Evolutionary conservation across 2,797 vertebrate genomes (phyloP).

Genomic region (Parauchenoglanis ngamensis): DNA sequence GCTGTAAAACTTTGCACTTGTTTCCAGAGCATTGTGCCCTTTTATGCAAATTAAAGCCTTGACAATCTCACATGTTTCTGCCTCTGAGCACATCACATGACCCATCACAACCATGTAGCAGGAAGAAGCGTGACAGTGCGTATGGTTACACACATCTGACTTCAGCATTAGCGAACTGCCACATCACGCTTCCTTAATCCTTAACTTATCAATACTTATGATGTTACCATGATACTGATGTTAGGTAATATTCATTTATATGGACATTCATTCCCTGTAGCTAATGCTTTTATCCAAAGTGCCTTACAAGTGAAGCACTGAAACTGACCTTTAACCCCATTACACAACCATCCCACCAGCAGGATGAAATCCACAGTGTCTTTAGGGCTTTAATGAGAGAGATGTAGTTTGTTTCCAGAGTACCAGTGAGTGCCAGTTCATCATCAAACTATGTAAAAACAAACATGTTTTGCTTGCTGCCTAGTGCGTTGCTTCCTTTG

Average conservation of each 20-base stretch:
- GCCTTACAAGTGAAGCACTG: not conserved
- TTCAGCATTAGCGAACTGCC: too few species aligned
- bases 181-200: not conserved
- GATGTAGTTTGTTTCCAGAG: not conserved
- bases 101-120: not conserved
- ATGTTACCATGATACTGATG: not conserved
- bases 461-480: not conserved
- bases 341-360: conserved; percentile 5
- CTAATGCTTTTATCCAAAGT: conserved; percentile 1
- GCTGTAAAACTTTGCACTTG: conserved; percentile 29
- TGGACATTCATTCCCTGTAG: not conserved
- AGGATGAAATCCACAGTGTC: not conserved
- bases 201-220: not conserved
- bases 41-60: not conserved
- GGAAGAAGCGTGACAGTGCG: not conserved
- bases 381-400: conserved; percentile 6
- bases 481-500: not conserved
- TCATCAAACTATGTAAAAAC: not conserved
- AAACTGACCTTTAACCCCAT: conserved; percentile 1
- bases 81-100: not conserved
- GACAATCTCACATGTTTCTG: not conserved
- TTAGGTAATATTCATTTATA: not conserved
- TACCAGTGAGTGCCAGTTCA: not conserved
- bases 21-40: not conserved
- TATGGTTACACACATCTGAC: not conserved